phyloP scores from a whole-genome alignment of 2,888 invertebrate genomes.

The Hipparchia sbordonii region DNA sequence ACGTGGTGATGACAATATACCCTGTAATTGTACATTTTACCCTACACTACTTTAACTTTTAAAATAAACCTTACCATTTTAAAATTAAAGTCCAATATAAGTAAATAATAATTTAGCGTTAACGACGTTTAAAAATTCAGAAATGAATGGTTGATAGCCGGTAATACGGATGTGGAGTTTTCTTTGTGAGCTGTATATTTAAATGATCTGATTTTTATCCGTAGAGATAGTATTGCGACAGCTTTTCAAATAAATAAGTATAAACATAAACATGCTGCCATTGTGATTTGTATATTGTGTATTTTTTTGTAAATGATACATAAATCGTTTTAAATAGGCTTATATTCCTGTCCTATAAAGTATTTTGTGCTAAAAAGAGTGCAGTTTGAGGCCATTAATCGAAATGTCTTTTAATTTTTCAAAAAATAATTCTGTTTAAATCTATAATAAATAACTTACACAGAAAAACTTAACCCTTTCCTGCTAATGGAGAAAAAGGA shows the following conservation, averaged over 20 bases:
- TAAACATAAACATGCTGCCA: conserved; percentile 10
- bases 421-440: too few relatives aligned
- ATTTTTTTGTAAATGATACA: neutral
- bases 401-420: too few relatives aligned
- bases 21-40: conserved; percentile 53
- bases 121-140: conserved; percentile 10
- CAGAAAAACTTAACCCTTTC: too few relatives aligned
- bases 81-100: neutral
- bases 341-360: too few relatives aligned
- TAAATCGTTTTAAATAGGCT: too few relatives aligned
- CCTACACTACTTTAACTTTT: conserved; percentile 38
- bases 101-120: neutral
- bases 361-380: too few relatives aligned
- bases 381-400: too few relatives aligned
- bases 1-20: conserved; percentile 57
- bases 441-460: too few relatives aligned
- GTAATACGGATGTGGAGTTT: conserved; percentile 34
- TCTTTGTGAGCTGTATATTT: conserved; percentile 30
- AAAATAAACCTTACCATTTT: conserved; percentile 9
- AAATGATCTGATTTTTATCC: conserved; percentile 21
- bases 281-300: neutral
- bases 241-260: conserved; percentile 7
- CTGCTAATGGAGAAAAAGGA: too few relatives aligned
- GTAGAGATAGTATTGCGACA: neutral
- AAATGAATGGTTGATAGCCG: conserved; percentile 21